Percentiles rank a stretch among this genome's conserved stretches.
Conservation (phyloP, 2,888 invertebrate species). For the Pristionchus japonicus region DNA sequence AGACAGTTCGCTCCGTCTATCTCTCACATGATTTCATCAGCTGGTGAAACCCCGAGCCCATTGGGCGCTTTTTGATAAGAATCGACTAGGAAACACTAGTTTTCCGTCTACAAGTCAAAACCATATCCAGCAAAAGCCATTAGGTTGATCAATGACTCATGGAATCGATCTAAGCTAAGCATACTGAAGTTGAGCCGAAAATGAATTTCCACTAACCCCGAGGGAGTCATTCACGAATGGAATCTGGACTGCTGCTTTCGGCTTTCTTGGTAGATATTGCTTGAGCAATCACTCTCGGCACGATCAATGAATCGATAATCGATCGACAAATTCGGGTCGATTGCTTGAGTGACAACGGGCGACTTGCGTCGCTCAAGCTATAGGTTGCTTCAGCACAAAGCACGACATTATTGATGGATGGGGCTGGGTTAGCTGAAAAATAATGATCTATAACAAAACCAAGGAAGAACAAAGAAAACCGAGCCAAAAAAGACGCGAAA, state of each 20-base stretch:
- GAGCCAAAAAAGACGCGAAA: background rate
- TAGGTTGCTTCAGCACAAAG: background rate
- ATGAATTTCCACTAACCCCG: background rate
- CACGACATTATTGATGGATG: constrained; percentile 15
- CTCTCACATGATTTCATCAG: constrained; percentile 4
- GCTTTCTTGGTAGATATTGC: background rate
- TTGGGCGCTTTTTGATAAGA: constrained; percentile 1
- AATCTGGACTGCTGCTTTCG: background rate
- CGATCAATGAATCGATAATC: background rate
- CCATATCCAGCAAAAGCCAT: too few species aligned
- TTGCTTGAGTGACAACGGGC: background rate
- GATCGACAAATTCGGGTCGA: background rate
- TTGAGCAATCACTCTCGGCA: background rate
- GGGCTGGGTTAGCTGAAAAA: background rate
- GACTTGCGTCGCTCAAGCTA: constrained; percentile 5
- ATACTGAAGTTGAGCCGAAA: background rate
- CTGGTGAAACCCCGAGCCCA: constrained; percentile 1
- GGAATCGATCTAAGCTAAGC: too few species aligned
- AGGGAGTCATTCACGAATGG: constrained; percentile 33
- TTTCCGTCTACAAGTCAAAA: too few species aligned
- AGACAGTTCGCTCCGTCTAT: background rate
- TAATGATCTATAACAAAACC: background rate
- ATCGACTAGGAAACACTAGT: background rate
- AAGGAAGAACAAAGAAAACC: background rate
- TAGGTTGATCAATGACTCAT: too few species aligned